Conservation (phyloP, 1,140 invertebrate genomes). For the Meloidogyne chitwoodi region DNA sequence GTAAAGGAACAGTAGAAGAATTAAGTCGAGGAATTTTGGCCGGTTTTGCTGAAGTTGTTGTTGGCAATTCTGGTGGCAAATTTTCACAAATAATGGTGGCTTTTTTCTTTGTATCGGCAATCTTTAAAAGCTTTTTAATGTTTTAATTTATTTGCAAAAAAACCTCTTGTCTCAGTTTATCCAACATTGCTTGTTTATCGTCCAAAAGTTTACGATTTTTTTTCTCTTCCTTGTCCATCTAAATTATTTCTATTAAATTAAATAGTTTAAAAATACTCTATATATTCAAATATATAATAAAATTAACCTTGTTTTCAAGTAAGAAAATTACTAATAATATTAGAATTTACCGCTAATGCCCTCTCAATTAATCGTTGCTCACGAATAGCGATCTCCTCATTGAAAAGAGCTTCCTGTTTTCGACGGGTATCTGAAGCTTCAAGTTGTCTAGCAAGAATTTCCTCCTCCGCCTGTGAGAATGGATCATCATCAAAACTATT, state of each 20-base stretch:
- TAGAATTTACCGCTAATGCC: constrained; percentile 35
- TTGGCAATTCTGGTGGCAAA: not conserved
- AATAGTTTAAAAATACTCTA: too few relatives aligned
- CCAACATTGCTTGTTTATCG: constrained; percentile 22
- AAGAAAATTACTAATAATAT: too few relatives aligned
- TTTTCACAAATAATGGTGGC: not conserved
- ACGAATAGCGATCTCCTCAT: constrained; percentile 42
- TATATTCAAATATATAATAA: too few relatives aligned
- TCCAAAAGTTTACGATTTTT: constrained; percentile 15
- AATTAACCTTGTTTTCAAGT: too few relatives aligned
- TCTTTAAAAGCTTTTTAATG: not conserved
- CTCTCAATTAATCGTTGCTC: constrained; percentile 32
- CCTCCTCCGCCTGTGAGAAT: constrained; percentile 55
- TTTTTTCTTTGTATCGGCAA: not conserved
- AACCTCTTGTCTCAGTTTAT: constrained; percentile 18
- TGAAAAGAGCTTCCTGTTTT: constrained; percentile 47
- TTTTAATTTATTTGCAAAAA: too few relatives aligned
- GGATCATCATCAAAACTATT: constrained; percentile 45
- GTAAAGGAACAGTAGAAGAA: not conserved
- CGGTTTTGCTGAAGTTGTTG: not conserved
- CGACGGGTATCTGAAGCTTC: constrained; percentile 31
- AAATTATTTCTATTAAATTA: not conserved
- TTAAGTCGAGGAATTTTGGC: not conserved
- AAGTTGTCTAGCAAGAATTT: constrained; percentile 19
- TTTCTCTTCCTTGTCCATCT: constrained; percentile 24